Evolutionary conservation across 2,113 vertebrate species (phyloP).

Genomic region (Barnardius zonarius): DNA sequence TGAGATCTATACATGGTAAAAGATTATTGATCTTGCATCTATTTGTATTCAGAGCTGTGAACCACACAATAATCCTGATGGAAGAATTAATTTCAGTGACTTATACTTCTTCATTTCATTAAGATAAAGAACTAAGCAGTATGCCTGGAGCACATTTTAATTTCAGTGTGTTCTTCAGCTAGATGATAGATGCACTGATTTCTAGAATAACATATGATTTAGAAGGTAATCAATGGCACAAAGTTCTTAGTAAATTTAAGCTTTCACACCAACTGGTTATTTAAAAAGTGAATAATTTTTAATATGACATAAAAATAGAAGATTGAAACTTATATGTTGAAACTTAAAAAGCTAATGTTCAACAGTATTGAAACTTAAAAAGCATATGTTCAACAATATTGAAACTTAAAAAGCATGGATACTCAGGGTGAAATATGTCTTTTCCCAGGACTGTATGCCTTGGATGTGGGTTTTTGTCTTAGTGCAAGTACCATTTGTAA

Average conservation of each 20-base stretch:
- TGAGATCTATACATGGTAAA: slow-evolving; percentile 1
- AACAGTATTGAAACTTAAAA: not conserved
- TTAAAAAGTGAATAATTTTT: not conserved
- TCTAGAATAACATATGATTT: not conserved
- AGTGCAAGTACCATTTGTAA: not conserved
- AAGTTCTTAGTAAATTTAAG: not conserved
- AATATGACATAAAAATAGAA: not conserved
- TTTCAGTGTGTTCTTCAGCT: not conserved
- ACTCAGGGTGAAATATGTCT: not conserved
- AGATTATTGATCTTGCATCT: not conserved
- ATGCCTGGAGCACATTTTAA: not conserved
- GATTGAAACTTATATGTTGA: not conserved
- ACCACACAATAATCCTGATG: slow-evolving; percentile 7
- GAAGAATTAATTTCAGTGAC: not conserved
- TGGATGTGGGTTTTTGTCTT: not conserved
- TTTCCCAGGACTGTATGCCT: not conserved
- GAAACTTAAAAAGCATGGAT: not conserved
- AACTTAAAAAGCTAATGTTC: not conserved
- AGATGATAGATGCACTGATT: not conserved
- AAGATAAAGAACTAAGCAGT: not conserved
- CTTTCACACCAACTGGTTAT: not conserved
- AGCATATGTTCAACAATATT: not conserved
- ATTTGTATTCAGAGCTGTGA: slow-evolving; percentile 11
- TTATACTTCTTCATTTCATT: not conserved
- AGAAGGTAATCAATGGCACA: not conserved